phyloP scores from a whole-genome alignment of 2,797 vertebrate species.

The Syndactyla subalaris region DNA sequence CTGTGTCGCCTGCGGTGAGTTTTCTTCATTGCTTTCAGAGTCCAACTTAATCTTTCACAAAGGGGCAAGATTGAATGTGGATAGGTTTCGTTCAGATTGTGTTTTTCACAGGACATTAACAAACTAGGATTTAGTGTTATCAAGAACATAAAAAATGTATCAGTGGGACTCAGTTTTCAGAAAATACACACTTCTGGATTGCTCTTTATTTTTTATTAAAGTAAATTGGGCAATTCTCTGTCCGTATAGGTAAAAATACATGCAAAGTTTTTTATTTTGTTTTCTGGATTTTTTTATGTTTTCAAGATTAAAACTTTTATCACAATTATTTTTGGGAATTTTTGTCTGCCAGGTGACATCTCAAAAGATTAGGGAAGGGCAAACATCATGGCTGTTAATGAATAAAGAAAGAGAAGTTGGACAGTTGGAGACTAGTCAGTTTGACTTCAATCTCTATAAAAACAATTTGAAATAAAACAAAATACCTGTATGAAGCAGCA shows the following conservation, averaged over 20 bases:
- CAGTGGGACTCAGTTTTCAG: background rate
- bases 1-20: rapidly evolving
- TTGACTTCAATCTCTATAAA: background rate
- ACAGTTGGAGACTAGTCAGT: background rate
- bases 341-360: background rate
- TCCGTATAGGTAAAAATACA: background rate
- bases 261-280: background rate
- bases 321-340: background rate
- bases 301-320: background rate
- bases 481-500: background rate
- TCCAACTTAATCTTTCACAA: background rate
- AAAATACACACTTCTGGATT: background rate
- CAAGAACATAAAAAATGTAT: background rate
- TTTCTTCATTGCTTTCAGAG: background rate
- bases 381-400: background rate
- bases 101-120: background rate
- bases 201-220: background rate
- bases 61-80: background rate
- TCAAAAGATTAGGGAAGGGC: background rate
- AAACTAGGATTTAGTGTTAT: background rate
- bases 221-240: background rate
- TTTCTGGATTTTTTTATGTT: background rate
- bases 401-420: background rate
- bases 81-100: background rate
- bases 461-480: background rate